Conservation (phyloP, 2,888 invertebrate genomes). For the Chalcosyrphus nemorum region DNA sequence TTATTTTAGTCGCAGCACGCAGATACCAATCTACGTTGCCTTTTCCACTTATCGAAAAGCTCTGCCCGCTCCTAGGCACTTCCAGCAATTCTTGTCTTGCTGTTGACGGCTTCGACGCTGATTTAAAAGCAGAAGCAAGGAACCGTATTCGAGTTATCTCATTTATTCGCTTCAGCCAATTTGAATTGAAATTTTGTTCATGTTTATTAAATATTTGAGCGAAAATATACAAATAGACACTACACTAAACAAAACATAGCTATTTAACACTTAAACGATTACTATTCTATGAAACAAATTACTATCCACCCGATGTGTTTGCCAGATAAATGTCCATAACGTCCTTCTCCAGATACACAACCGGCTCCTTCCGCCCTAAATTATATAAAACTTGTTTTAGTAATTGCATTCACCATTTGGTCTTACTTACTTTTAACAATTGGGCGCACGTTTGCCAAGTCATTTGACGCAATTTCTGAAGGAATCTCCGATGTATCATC, state of each 20-base stretch:
- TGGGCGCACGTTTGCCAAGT: slow-evolving; percentile 24
- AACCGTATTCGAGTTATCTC: too few species aligned
- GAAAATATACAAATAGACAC: background rate
- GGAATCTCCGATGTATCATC: background rate
- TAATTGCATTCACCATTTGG: background rate
- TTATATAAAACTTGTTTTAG: background rate
- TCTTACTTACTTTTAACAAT: slow-evolving; percentile 32
- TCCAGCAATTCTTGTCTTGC: too few species aligned
- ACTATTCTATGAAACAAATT: background rate
- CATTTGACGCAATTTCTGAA: background rate
- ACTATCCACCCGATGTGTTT: slow-evolving; percentile 39
- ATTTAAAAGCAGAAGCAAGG: too few species aligned
- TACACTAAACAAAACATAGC: background rate
- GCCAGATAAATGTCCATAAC: slow-evolving; percentile 55
- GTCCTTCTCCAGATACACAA: slow-evolving; percentile 32
- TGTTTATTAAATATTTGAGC: too few species aligned
- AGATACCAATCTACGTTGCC: too few species aligned
- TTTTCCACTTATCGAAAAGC: too few species aligned
- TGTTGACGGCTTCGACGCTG: too few species aligned
- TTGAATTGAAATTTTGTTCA: too few species aligned
- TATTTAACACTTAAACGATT: background rate
- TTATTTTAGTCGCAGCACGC: too few species aligned
- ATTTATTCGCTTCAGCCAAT: too few species aligned
- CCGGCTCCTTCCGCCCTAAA: slow-evolving; percentile 36
- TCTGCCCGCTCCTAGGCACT: too few species aligned